Percentiles rank a stretch among this genome's conserved stretches.
phyloP scores from a whole-genome alignment of 2,113 vertebrate species.

The Nicator chloris region DNA sequence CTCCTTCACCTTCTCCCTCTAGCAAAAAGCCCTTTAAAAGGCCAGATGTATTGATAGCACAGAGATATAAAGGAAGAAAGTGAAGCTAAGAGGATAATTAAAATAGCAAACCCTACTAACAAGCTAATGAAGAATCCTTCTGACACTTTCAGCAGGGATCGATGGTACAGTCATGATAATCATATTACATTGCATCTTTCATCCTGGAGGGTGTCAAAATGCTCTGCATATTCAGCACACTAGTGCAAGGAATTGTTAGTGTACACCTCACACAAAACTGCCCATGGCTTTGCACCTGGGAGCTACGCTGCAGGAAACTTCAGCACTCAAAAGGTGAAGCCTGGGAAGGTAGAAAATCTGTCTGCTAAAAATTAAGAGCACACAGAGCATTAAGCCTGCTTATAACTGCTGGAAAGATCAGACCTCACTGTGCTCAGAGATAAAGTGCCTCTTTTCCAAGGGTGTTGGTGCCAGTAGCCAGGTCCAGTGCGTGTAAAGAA shows the following conservation, averaged over 20 bases:
- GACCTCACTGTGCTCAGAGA: background rate
- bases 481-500: background rate
- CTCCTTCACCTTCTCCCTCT: background rate
- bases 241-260: background rate
- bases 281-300: background rate
- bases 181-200: background rate
- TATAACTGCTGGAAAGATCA: background rate
- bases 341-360: background rate
- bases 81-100: background rate
- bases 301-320: background rate
- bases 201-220: background rate
- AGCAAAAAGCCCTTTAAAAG: background rate
- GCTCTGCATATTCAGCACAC: background rate
- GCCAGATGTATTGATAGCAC: background rate
- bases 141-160: background rate
- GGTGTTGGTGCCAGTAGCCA: background rate
- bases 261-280: background rate
- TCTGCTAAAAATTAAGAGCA: background rate
- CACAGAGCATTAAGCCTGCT: background rate
- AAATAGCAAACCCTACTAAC: background rate
- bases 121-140: background rate
- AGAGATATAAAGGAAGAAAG: background rate
- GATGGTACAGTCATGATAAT: background rate
- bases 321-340: background rate
- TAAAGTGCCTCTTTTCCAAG: background rate